A percentile compares a stretch with the other conserved stretches of the same genome.
Conservation (phyloP, 2,797 vertebrate species). For the Pipistrellus pipistrellus region DNA sequence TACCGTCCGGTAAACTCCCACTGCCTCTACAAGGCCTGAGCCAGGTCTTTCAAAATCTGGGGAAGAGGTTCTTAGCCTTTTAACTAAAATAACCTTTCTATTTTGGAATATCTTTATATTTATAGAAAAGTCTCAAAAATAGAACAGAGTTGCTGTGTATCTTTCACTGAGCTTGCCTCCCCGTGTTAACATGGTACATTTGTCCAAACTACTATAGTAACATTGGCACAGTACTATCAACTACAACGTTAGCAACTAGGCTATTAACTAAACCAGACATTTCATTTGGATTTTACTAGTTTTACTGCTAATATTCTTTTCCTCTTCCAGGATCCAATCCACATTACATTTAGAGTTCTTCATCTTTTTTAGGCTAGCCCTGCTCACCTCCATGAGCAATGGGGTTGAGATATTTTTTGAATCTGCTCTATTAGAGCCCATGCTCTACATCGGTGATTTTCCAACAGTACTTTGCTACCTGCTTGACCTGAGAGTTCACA, state of each 20-base stretch:
- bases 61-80: conserved; percentile 30
- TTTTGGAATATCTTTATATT: neutral
- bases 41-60: neutral
- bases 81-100: neutral
- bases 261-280: neutral
- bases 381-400: neutral
- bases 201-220: neutral
- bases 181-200: neutral
- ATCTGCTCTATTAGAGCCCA: neutral
- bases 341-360: neutral
- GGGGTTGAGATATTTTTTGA: neutral
- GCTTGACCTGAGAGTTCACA: neutral
- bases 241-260: neutral
- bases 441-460: neutral
- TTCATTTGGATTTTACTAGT: neutral
- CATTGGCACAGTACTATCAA: neutral
- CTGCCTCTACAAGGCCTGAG: neutral
- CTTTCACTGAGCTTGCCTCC: neutral
- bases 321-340: conserved; percentile 9
- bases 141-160: neutral
- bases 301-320: conserved; percentile 1
- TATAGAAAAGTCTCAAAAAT: conserved; percentile 8
- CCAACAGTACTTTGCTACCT: neutral
- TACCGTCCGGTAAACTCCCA: neutral
- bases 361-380: neutral